Evolutionary conservation across 2,113 vertebrate genomes (phyloP).

Genomic region (Monopterus albus): DNA sequence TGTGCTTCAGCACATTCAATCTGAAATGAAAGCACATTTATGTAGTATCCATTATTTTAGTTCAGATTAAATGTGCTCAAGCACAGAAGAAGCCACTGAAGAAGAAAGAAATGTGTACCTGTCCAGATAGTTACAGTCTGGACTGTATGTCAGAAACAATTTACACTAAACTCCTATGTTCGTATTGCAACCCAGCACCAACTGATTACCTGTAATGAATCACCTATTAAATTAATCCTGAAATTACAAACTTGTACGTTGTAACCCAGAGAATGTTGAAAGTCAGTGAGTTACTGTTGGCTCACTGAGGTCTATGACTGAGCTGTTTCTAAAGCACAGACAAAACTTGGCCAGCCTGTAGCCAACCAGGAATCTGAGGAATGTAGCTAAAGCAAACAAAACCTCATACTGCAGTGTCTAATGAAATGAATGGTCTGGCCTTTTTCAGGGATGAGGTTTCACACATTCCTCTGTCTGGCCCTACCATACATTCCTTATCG

Average conservation of each 20-base stretch:
- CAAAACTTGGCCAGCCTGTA: constrained; percentile 67
- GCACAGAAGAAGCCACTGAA: no score
- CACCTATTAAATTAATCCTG: no score
- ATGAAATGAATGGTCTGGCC: constrained; percentile 72
- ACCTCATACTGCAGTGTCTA: constrained; percentile 65
- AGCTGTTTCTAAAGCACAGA: constrained; percentile 62
- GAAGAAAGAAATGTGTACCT: no score
- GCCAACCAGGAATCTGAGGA: constrained; percentile 79
- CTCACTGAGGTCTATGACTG: constrained; percentile 21
- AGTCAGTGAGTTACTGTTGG: constrained; percentile 33
- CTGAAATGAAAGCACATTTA: no score
- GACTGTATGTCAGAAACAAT: no score
- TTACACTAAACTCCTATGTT: no score
- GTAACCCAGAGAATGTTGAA: background rate
- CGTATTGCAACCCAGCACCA: no score
- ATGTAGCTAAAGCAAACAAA: constrained; percentile 84
- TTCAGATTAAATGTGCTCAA: no score
- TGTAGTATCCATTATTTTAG: no score
- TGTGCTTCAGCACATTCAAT: no score
- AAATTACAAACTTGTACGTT: background rate
- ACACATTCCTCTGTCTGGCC: constrained; percentile 22
- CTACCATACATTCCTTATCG: constrained; percentile 23
- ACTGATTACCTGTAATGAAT: no score
- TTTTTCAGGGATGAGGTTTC: constrained; percentile 51
- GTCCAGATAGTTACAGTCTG: no score